Percentiles rank a stretch among this genome's conserved stretches.
These are phyloP conservation scores for Pollenia labialis DNA, from an alignment of 2,888 invertebrate species.

Conservation along the genomic window DNA sequence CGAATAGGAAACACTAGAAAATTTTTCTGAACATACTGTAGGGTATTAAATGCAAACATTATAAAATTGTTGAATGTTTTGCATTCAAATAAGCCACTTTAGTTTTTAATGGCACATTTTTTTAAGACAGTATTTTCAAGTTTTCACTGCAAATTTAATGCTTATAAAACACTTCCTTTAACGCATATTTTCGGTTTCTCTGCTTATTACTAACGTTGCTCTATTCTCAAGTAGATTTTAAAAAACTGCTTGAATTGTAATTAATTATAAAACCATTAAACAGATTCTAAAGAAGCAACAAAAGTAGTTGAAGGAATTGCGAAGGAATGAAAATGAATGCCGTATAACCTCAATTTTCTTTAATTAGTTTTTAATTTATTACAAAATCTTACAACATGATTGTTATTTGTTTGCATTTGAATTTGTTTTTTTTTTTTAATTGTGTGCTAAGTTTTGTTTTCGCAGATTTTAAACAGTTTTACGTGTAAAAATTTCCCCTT, in stretches of 20 bases:
- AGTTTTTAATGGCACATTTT: too few species aligned
- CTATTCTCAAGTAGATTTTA: neutral
- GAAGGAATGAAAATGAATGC: constrained; percentile 51
- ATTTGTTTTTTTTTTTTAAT: constrained; percentile 26
- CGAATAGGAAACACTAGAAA: too few species aligned
- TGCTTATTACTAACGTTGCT: neutral
- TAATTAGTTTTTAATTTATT: constrained; percentile 74
- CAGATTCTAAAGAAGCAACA: constrained; percentile 3
- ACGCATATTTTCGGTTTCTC: neutral
- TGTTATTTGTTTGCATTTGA: constrained; percentile 48
- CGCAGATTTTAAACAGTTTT: constrained; percentile 26
- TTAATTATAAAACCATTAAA: constrained; percentile 68
- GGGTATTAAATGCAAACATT: too few species aligned
- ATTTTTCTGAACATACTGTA: too few species aligned
- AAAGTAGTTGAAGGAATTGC: constrained; percentile 17
- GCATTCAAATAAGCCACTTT: too few species aligned
- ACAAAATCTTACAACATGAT: constrained; percentile 37
- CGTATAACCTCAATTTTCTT: constrained; percentile 65
- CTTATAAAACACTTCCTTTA: too few species aligned
- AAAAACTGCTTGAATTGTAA: constrained; percentile 51
- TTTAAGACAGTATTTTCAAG: too few species aligned
- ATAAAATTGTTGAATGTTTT: too few species aligned
- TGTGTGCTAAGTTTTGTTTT: constrained; percentile 22
- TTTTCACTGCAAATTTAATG: too few species aligned
- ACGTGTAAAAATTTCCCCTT: neutral